Percentiles rank a stretch among this genome's conserved stretches.
These are phyloP conservation scores for Leptosomus discolor DNA, from an alignment of 2,113 vertebrate genomes.

Conservation along the genomic window DNA sequence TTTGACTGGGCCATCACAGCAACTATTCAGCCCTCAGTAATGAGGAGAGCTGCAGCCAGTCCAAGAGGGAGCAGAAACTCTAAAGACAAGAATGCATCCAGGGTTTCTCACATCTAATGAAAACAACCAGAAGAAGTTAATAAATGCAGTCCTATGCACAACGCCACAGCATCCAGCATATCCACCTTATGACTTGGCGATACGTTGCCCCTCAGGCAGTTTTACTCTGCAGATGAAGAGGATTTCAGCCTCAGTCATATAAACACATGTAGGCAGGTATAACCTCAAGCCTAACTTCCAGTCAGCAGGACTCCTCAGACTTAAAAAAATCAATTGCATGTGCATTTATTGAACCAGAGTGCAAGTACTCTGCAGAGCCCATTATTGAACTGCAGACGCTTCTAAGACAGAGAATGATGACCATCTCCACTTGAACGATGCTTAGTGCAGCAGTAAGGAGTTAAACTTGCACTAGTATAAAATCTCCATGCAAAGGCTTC, in stretches of 20 bases:
- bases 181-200: not conserved
- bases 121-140: not conserved
- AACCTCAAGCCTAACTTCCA: not conserved
- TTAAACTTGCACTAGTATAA: not conserved
- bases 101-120: rapidly evolving
- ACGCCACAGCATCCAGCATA: not conserved
- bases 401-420: not conserved
- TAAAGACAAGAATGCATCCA: not conserved
- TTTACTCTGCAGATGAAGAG: not conserved
- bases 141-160: not conserved
- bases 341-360: not conserved
- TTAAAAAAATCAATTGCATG: not conserved
- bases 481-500: not conserved
- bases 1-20: not conserved
- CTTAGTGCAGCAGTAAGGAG: not conserved
- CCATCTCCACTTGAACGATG: not conserved
- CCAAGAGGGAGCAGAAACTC: not conserved
- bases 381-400: not conserved
- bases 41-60: not conserved
- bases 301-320: not conserved
- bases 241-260: not conserved
- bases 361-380: not conserved
- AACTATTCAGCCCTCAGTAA: not conserved
- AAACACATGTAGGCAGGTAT: not conserved
- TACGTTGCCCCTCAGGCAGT: not conserved